Percentiles rank a stretch among this genome's conserved stretches.
Conservation (phyloP, 2,113 vertebrate species). For the Podiceps cristatus region DNA sequence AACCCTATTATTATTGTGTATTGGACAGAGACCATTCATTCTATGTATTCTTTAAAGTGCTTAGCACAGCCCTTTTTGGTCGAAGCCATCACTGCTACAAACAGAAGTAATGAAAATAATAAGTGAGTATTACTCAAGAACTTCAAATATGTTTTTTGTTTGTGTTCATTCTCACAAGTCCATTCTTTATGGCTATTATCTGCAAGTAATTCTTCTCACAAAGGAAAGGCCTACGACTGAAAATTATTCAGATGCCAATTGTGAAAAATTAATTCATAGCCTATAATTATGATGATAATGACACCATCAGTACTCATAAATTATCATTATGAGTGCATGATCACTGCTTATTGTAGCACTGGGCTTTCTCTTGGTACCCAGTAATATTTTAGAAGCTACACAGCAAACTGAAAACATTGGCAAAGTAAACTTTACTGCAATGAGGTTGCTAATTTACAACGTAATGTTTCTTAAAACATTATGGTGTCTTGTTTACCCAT, state of each 20-base stretch:
- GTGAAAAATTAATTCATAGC: constrained; percentile 50
- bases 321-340: constrained; percentile 13
- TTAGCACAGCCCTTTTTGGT: neutral
- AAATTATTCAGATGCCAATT: neutral
- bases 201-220: neutral
- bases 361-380: neutral
- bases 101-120: neutral
- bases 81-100: neutral
- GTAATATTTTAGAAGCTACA: neutral
- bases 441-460: neutral
- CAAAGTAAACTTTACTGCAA: constrained; percentile 16
- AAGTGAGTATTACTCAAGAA: neutral
- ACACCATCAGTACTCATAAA: constrained; percentile 45
- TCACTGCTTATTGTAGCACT: neutral
- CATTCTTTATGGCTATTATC: neutral
- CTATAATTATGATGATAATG: constrained; percentile 43
- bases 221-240: neutral
- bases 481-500: constrained; percentile 34
- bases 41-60: neutral
- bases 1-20: neutral
- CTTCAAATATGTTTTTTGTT: neutral
- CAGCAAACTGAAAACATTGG: neutral
- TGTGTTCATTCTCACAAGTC: neutral
- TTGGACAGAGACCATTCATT: neutral
- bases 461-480: constrained; percentile 21